Conservation (phyloP, 2,797 vertebrate genomes). For the Chlorospingus flavigularis region DNA sequence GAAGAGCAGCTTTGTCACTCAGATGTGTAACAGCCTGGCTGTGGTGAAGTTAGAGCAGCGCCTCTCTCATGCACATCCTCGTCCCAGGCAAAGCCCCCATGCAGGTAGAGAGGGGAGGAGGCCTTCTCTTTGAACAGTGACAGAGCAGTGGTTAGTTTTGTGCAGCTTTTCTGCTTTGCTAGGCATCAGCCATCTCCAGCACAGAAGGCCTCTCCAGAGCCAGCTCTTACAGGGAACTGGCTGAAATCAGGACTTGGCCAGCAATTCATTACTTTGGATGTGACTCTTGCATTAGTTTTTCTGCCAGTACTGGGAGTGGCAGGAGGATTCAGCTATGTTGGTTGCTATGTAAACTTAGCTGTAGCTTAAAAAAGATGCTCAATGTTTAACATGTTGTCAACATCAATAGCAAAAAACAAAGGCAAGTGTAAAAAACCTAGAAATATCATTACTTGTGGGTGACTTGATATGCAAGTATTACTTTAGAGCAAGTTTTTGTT, state of each 20-base stretch:
- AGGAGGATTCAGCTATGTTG: background rate
- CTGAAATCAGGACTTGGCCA: background rate
- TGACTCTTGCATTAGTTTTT: background rate
- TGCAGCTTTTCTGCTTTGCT: background rate
- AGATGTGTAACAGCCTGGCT: accelerated
- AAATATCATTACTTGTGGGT: background rate
- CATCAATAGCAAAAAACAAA: background rate
- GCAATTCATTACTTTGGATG: background rate
- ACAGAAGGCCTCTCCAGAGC: background rate
- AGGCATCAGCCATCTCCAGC: background rate
- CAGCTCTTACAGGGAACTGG: background rate
- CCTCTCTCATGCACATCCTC: background rate
- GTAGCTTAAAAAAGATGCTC: background rate
- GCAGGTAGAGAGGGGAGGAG: background rate
- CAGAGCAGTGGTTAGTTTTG: background rate
- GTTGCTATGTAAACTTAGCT: background rate
- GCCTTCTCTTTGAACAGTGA: background rate
- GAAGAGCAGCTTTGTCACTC: background rate
- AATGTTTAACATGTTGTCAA: background rate
- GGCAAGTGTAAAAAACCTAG: background rate
- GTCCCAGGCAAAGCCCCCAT: accelerated
- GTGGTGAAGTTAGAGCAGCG: accelerated
- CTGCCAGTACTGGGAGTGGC: background rate
- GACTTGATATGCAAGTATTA: background rate
- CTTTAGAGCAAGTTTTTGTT: background rate